A percentile compares a stretch with the other conserved stretches of the same genome.
phyloP scores from a whole-genome alignment of 2,797 vertebrate species.

The Danio tinwini region DNA sequence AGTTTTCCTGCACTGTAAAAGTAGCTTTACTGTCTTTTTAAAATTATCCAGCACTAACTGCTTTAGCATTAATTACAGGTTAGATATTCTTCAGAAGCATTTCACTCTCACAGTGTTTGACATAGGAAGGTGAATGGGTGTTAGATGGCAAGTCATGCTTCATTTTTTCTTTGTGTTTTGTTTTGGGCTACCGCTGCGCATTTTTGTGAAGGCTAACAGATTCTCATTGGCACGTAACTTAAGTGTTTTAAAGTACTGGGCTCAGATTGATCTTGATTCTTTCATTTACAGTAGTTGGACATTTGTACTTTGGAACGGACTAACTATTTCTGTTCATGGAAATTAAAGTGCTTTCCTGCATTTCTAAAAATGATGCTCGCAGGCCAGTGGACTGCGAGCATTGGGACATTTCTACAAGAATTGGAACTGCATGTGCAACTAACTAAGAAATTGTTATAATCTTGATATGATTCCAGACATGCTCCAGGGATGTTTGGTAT shows the following conservation, averaged over 20 bases:
- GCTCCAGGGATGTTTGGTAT: slow-evolving; percentile 74
- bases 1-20: slow-evolving; percentile 74
- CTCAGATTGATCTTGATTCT: slow-evolving; percentile 69
- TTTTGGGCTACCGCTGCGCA: slow-evolving; percentile 33
- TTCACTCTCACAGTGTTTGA: slow-evolving; percentile 68
- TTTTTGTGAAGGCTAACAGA: slow-evolving; percentile 66
- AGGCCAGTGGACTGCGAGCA: slow-evolving; percentile 67
- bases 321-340: slow-evolving; percentile 67
- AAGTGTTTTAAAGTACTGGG: slow-evolving; percentile 73
- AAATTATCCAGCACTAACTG: slow-evolving; percentile 63
- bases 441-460: slow-evolving; percentile 75
- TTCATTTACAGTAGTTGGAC: slow-evolving; percentile 68
- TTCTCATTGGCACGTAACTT: slow-evolving; percentile 68
- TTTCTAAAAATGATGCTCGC: slow-evolving; percentile 64
- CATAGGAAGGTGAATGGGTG: slow-evolving; percentile 70
- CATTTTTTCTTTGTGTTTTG: slow-evolving; percentile 39
- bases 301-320: slow-evolving; percentile 68
- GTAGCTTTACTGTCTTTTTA: slow-evolving; percentile 64
- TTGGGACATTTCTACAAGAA: slow-evolving; percentile 72
- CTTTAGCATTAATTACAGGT: slow-evolving; percentile 78
- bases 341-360: slow-evolving; percentile 52
- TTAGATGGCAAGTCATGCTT: slow-evolving; percentile 69
- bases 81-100: slow-evolving; percentile 76
- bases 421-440: slow-evolving; percentile 82
- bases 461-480: slow-evolving; percentile 69